Conservation (phyloP, 2,888 invertebrate species). For the Epirrita christyi region DNA sequence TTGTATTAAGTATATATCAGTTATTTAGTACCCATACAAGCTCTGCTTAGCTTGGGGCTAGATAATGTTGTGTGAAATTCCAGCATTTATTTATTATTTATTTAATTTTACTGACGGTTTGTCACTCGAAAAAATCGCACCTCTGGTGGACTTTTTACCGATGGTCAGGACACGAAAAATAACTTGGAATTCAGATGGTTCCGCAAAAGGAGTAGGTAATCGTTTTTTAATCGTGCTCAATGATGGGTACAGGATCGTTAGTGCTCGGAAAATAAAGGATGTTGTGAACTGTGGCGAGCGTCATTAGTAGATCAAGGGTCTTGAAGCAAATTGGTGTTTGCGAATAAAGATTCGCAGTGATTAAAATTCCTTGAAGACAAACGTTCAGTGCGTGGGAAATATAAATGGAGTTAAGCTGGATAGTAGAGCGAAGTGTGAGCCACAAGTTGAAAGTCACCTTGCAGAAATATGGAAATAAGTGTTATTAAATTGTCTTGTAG, state of each 20-base stretch:
- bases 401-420: no score
- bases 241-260: constrained; percentile 20
- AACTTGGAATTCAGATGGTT: constrained; percentile 17
- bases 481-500: no score
- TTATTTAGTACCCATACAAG: no score
- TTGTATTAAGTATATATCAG: no score
- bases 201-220: constrained; percentile 23
- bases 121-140: no score
- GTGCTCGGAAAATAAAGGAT: constrained; percentile 19
- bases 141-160: background rate
- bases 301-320: constrained; percentile 22
- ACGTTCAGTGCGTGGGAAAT: background rate
- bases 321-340: constrained; percentile 8
- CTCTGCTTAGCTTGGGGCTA: no score
- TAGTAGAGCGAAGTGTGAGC: no score
- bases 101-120: no score
- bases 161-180: constrained; percentile 18
- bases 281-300: constrained; percentile 23
- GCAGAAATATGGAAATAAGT: no score
- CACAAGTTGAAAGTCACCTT: no score
- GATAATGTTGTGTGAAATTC: no score
- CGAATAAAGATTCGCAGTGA: constrained; percentile 12
- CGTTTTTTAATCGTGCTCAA: constrained; percentile 29
- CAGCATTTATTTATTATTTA: no score
- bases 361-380: constrained; percentile 9